These are phyloP conservation scores for Agelastica alni DNA, from an alignment of 2,888 invertebrate species.

Conservation along the genomic window DNA sequence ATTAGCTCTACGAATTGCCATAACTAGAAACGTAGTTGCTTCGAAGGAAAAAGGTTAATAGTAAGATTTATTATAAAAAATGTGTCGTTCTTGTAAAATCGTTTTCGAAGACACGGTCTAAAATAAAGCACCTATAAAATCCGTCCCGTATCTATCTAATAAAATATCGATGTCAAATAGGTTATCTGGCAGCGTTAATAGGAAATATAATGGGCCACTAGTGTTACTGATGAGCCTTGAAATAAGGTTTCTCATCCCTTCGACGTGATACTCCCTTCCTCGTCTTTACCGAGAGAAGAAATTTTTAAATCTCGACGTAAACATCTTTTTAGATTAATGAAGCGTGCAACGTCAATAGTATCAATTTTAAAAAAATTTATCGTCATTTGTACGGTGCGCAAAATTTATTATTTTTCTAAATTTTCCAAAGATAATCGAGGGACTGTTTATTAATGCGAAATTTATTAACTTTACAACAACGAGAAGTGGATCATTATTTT, in stretches of 20 bases:
- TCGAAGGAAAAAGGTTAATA: constrained; percentile 6
- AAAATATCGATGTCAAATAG: constrained; percentile 29
- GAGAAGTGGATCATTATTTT: too few relatives aligned
- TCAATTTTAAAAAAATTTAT: neutral
- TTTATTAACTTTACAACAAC: too few relatives aligned
- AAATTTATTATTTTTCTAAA: too few relatives aligned
- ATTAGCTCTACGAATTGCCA: too few relatives aligned
- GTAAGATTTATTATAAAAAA: constrained; percentile 12
- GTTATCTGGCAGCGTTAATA: constrained; percentile 26
- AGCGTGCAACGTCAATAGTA: constrained; percentile 10
- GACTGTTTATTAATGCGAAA: too few relatives aligned
- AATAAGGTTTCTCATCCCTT: constrained; percentile 28
- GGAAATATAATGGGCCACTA: constrained; percentile 32
- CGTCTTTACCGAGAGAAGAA: constrained; percentile 24
- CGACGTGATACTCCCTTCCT: constrained; percentile 19
- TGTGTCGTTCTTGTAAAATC: constrained; percentile 15
- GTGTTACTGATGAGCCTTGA: constrained; percentile 31
- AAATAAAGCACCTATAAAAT: constrained; percentile 24
- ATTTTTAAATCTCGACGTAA: constrained; percentile 21
- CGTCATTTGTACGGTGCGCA: too few relatives aligned
- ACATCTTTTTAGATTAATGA: constrained; percentile 10
- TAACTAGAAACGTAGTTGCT: too few relatives aligned
- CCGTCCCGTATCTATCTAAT: constrained; percentile 22
- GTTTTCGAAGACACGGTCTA: constrained; percentile 11
- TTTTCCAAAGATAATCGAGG: too few relatives aligned